A percentile compares a stretch with the other conserved stretches of the same genome.
phyloP scores from a whole-genome alignment of 2,888 invertebrate species.

The Heliconius cydno region DNA sequence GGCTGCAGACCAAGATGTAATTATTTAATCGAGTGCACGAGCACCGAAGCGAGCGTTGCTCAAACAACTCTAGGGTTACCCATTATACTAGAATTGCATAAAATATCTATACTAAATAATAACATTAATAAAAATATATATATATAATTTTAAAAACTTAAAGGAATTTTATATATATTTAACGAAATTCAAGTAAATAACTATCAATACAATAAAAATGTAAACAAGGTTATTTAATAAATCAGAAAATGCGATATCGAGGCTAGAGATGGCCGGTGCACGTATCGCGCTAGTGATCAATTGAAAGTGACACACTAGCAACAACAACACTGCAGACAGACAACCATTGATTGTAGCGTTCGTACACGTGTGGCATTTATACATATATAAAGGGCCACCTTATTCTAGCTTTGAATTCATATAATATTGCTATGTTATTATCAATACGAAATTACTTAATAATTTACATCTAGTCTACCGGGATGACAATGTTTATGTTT shows the following conservation, averaged over 20 bases:
- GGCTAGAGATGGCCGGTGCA: slow-evolving; percentile 52
- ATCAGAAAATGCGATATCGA: not conserved
- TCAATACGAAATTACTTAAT: not conserved
- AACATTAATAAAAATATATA: not conserved
- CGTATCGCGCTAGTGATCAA: slow-evolving; percentile 68
- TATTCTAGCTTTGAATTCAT: slow-evolving; percentile 10
- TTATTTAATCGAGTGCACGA: slow-evolving; percentile 77
- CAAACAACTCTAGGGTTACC: slow-evolving; percentile 40
- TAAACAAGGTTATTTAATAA: not conserved
- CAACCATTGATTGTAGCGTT: slow-evolving; percentile 22
- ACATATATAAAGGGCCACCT: not conserved
- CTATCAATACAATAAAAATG: not conserved
- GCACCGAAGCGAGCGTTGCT: slow-evolving; percentile 57
- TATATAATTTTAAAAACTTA: not conserved
- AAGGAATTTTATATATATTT: not conserved
- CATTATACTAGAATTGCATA: not conserved
- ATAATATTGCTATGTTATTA: not conserved
- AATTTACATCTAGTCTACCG: not conserved
- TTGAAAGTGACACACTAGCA: slow-evolving; percentile 44
- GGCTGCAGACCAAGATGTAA: slow-evolving; percentile 69
- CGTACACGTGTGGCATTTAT: slow-evolving; percentile 10
- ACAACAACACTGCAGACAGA: slow-evolving; percentile 27
- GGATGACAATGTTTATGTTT: not conserved
- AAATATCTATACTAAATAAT: not conserved
- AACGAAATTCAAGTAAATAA: not conserved